Percentiles rank a stretch among this genome's conserved stretches.
phyloP scores from a whole-genome alignment of 2,113 vertebrate species.

The Nycticorax nycticorax region DNA sequence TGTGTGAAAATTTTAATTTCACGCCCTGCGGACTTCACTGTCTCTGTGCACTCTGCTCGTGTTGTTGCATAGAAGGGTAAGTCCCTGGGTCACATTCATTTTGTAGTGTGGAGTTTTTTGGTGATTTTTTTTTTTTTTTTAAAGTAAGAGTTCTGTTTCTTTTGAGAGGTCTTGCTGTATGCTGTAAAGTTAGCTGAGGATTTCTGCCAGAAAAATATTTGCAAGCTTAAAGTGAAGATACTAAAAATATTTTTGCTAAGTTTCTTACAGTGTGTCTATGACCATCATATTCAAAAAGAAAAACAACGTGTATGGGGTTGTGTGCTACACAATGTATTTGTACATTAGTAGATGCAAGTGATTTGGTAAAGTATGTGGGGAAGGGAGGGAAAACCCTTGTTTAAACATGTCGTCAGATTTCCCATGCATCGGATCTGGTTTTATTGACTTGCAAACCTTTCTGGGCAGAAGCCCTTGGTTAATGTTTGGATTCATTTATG shows the following conservation, averaged over 20 bases:
- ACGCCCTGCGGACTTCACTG: conserved; percentile 62
- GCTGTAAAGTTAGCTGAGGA: conserved; percentile 7
- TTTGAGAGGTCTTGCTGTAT: conserved; percentile 41
- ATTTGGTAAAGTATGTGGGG: background rate
- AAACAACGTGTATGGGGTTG: rapidly evolving
- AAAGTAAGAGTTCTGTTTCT: conserved; percentile 24
- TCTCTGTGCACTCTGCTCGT: conserved; percentile 53
- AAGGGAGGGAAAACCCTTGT: background rate
- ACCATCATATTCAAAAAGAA: background rate
- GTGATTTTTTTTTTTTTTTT: background rate
- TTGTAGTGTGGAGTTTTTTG: background rate
- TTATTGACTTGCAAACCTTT: background rate
- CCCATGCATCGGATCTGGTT: background rate
- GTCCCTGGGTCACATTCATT: conserved; percentile 65
- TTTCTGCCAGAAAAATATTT: conserved; percentile 19
- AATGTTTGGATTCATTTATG: background rate
- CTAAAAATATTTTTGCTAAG: background rate
- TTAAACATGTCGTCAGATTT: background rate
- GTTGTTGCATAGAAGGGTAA: conserved; percentile 63
- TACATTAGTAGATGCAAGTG: background rate
- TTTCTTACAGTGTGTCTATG: background rate
- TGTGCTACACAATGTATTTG: background rate
- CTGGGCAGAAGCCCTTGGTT: background rate
- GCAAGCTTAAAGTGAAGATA: background rate
- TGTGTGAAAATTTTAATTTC: conserved; percentile 74